Evolutionary conservation across 1,140 invertebrate genomes (phyloP).

Genomic region (Trachelipus rathkii): DNA sequence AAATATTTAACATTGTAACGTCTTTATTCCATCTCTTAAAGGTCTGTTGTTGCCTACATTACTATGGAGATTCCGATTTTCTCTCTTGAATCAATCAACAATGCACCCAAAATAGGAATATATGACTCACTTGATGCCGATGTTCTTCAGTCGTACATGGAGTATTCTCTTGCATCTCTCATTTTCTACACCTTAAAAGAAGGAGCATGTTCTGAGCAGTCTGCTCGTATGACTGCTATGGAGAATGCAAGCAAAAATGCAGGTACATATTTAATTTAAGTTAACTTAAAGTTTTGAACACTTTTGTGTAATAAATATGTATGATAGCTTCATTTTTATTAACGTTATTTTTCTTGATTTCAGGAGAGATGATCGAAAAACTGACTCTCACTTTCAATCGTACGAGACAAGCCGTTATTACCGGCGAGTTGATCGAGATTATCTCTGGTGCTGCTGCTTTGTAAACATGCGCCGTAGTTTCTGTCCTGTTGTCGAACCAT

Average conservation of each 20-base stretch:
- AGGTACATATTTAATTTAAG: constrained; percentile 54
- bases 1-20: no score
- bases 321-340: constrained; percentile 9
- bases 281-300: no score
- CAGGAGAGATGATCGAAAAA: constrained; percentile 97
- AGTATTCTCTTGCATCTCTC: constrained; percentile 88
- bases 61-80: constrained; percentile 77
- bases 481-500: no score
- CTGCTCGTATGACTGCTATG: constrained; percentile 98
- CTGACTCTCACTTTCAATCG: constrained; percentile 95
- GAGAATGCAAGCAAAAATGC: constrained; percentile 99
- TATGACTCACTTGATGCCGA: constrained; percentile 89
- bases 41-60: constrained; percentile 78
- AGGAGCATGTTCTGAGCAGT: constrained; percentile 93
- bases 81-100: constrained; percentile 51
- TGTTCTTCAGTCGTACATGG: constrained; percentile 86
- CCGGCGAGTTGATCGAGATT: constrained; percentile 98
- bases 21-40: no score
- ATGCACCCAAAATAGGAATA: constrained; percentile 70
- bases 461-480: no score
- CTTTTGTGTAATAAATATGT: not conserved
- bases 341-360: constrained; percentile 45
- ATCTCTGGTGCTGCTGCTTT: constrained; percentile 68
- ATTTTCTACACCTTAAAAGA: constrained; percentile 97
- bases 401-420: constrained; percentile 98